Evolutionary conservation across 2,113 vertebrate genomes (phyloP).

Genomic region (Drymodes brunneopygia): DNA sequence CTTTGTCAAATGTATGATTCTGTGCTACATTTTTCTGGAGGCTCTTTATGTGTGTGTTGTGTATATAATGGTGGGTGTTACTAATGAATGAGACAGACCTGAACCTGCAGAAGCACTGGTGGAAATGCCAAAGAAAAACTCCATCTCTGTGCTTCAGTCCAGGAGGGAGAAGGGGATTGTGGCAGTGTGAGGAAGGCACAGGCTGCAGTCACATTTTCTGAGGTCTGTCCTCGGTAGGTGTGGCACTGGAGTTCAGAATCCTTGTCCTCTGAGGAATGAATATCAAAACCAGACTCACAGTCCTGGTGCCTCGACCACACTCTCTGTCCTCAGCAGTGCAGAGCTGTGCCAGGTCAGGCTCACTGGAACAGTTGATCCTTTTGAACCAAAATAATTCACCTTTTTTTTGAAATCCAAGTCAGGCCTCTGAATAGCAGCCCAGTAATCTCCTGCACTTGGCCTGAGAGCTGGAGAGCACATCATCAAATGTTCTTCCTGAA

Average conservation of each 20-base stretch:
- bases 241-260: not conserved
- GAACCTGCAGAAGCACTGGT: not conserved
- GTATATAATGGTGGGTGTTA: not conserved
- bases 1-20: not conserved
- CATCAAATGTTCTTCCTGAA: not conserved
- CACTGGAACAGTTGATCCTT: not conserved
- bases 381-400: not conserved
- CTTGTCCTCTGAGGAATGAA: not conserved
- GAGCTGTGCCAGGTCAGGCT: not conserved
- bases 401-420: not conserved
- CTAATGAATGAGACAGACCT: not conserved
- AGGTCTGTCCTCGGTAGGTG: not conserved
- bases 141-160: not conserved
- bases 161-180: not conserved
- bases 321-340: not conserved
- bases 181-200: not conserved
- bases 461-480: not conserved
- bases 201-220: not conserved
- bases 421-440: not conserved
- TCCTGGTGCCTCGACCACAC: not conserved
- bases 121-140: not conserved
- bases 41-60: not conserved
- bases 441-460: not conserved
- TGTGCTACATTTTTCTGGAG: not conserved
- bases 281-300: not conserved